Evolutionary conservation across 2,888 invertebrate genomes (phyloP).

Genomic region (Macrophya alboannulata): DNA sequence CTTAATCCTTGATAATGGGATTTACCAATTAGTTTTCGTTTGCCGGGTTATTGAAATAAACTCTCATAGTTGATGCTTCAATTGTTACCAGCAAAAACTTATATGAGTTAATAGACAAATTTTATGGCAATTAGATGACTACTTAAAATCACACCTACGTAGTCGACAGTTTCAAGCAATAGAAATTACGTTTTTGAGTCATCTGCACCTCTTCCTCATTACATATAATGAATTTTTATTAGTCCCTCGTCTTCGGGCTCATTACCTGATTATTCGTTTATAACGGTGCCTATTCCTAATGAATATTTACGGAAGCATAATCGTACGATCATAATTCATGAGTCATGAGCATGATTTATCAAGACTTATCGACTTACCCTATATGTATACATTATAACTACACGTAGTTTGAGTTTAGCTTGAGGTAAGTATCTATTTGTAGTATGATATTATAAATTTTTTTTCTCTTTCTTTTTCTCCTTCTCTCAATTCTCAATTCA

Average conservation of each 20-base stretch:
- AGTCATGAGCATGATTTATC: neutral
- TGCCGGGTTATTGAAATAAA: neutral
- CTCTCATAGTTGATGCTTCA: neutral
- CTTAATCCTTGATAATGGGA: too few species aligned
- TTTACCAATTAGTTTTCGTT: too few species aligned
- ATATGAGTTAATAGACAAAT: neutral
- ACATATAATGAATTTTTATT: neutral
- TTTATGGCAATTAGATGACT: neutral
- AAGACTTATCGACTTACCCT: neutral
- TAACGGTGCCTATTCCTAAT: constrained; percentile 24
- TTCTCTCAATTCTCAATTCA: neutral
- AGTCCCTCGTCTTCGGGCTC: neutral
- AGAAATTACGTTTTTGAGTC: neutral
- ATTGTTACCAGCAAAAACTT: neutral
- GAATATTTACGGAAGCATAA: constrained; percentile 25
- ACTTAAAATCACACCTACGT: neutral
- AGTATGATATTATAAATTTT: neutral
- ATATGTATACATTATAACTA: neutral
- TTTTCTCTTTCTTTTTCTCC: too few species aligned
- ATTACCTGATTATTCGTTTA: neutral
- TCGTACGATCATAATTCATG: neutral
- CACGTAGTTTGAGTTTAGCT: neutral
- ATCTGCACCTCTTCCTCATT: neutral
- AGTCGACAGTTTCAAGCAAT: neutral
- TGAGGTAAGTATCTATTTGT: neutral